phyloP scores from a whole-genome alignment of 2,888 invertebrate genomes.

The Drymonia ruficornis region DNA sequence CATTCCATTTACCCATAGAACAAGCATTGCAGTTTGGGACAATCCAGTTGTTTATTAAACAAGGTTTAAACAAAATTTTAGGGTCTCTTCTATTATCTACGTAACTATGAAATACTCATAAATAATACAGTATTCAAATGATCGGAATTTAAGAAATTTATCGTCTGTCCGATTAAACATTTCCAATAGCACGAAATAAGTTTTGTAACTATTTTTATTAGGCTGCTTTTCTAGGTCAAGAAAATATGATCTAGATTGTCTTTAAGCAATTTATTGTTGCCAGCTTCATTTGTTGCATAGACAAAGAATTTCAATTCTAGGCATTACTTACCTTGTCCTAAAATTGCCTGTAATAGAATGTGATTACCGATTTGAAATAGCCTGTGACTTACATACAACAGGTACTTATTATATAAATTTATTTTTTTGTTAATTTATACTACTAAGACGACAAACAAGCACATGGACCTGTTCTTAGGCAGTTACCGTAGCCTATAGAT shows the following conservation, averaged over 20 bases:
- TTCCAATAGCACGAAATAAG: constrained; percentile 3
- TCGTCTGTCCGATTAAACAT: background rate
- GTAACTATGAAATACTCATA: background rate
- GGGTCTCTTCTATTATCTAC: background rate
- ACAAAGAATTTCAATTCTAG: constrained; percentile 2
- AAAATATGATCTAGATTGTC: constrained; percentile 15
- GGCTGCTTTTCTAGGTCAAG: constrained; percentile 7
- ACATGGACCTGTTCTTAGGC: no score
- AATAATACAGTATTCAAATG: background rate
- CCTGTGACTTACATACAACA: background rate
- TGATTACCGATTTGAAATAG: background rate
- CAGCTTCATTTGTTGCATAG: background rate
- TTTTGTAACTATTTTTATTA: constrained; percentile 4
- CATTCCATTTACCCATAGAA: no score
- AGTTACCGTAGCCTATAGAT: no score
- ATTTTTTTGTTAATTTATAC: no score
- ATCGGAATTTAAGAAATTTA: background rate
- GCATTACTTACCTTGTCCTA: background rate
- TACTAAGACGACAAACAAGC: no score
- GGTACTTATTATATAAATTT: background rate
- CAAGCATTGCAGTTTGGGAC: no score
- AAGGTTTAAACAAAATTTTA: no score
- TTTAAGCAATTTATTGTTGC: constrained; percentile 16
- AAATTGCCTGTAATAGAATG: background rate
- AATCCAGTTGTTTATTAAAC: no score